These are phyloP conservation scores for Microctonus brassicae DNA, from an alignment of 2,888 invertebrate genomes.

Conservation along the genomic window DNA sequence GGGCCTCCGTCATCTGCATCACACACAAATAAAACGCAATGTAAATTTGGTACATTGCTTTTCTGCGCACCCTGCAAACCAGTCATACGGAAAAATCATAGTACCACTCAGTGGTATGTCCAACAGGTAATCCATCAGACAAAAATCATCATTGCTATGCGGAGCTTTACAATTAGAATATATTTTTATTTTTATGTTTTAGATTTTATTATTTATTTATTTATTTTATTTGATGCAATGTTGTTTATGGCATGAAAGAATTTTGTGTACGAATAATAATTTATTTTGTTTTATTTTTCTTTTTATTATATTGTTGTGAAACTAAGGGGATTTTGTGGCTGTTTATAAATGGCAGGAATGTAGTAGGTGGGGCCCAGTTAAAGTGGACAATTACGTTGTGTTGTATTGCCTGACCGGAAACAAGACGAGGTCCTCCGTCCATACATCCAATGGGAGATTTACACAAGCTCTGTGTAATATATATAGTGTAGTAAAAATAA, in stretches of 20 bases:
- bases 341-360: neutral
- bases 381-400: conserved; percentile 51
- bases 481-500: neutral
- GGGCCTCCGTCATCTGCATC: conserved; percentile 40
- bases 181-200: neutral
- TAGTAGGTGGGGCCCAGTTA: conserved; percentile 10
- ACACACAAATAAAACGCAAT: conserved; percentile 41
- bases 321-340: neutral
- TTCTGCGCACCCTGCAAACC: conserved; percentile 68
- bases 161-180: neutral
- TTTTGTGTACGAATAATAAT: neutral
- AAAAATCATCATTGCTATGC: conserved; percentile 38
- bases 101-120: conserved; percentile 69
- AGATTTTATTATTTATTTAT: neutral
- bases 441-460: conserved; percentile 1
- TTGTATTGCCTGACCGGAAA: conserved; percentile 59
- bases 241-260: neutral
- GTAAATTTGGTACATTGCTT: conserved; percentile 64
- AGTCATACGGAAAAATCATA: conserved; percentile 61
- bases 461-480: neutral
- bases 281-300: neutral
- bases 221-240: too few species aligned
- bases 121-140: conserved; percentile 61
- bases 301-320: neutral
- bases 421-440: conserved; percentile 38